These are phyloP conservation scores for Cynopterus brachyotis DNA, from an alignment of 2,113 vertebrate species.

Conservation along the genomic window DNA sequence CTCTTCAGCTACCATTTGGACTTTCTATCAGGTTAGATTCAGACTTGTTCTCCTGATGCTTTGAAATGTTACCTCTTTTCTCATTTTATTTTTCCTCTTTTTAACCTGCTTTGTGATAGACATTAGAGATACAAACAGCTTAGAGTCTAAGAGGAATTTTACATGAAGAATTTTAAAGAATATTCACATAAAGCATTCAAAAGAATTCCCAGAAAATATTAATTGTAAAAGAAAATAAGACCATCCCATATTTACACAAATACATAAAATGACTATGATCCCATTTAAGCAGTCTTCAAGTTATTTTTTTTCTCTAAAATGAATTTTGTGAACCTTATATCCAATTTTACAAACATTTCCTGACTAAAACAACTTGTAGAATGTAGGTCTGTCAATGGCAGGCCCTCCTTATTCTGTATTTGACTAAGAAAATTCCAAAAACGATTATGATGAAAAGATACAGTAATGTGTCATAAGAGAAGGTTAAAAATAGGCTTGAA, in stretches of 20 bases:
- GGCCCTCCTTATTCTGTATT: not conserved
- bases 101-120: not conserved
- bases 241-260: not conserved
- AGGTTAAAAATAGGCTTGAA: not conserved
- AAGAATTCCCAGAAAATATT: constrained; percentile 23
- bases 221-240: not conserved
- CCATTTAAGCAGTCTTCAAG: not conserved
- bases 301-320: not conserved
- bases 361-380: not conserved
- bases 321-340: not conserved
- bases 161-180: constrained; percentile 1
- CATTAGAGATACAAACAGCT: constrained; percentile 1
- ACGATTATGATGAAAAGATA: not conserved
- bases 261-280: not conserved
- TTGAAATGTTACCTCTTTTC: not conserved
- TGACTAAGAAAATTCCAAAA: not conserved
- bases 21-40: not conserved
- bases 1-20: not conserved
- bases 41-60: not conserved
- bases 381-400: not conserved
- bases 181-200: not conserved
- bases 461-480: not conserved
- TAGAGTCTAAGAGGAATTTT: not conserved
- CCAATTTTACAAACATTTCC: not conserved
- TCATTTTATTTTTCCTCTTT: not conserved